A percentile compares a stretch with the other conserved stretches of the same genome.
Conservation (phyloP, 2,113 vertebrate genomes). For the Barbus barbus region DNA sequence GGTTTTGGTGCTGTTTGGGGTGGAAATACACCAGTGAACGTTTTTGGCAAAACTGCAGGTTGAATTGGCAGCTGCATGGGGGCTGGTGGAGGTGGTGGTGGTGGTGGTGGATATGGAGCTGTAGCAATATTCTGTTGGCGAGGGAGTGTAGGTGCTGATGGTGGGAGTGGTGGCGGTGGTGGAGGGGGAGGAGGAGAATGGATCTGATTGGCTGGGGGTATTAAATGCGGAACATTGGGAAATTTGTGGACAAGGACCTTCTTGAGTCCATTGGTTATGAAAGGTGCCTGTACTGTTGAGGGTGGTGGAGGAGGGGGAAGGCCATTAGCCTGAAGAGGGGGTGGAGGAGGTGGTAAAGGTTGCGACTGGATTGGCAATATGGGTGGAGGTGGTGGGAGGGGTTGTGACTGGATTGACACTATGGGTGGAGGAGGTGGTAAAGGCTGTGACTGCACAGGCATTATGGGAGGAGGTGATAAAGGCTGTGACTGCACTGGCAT, state of each 20-base stretch:
- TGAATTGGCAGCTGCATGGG: slow-evolving; percentile 55
- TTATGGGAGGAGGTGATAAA: background rate
- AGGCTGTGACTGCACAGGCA: background rate
- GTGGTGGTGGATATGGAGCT: slow-evolving; percentile 49
- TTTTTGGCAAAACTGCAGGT: slow-evolving; percentile 80
- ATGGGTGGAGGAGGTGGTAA: background rate
- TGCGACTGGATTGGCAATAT: background rate
- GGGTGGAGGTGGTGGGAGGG: background rate
- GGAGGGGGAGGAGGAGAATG: slow-evolving; percentile 64
- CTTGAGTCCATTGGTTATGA: slow-evolving; percentile 60
- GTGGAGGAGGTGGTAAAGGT: slow-evolving; percentile 37
- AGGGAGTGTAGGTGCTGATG: slow-evolving; percentile 58
- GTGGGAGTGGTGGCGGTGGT: slow-evolving; percentile 65
- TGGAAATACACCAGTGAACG: slow-evolving; percentile 70
- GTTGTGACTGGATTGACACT: background rate
- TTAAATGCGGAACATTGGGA: slow-evolving; percentile 74
- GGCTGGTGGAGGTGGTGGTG: slow-evolving; percentile 65
- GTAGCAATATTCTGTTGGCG: slow-evolving; percentile 59
- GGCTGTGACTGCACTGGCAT: background rate
- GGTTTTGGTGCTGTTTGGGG: slow-evolving; percentile 74
- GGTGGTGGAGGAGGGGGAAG: slow-evolving; percentile 39
- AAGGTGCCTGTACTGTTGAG: background rate
- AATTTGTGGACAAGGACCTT: slow-evolving; percentile 73
- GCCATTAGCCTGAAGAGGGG: slow-evolving; percentile 69
- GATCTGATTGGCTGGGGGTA: slow-evolving; percentile 51